These are phyloP conservation scores for Scleropages formosus DNA, from an alignment of 2,797 vertebrate species.

Conservation along the genomic window DNA sequence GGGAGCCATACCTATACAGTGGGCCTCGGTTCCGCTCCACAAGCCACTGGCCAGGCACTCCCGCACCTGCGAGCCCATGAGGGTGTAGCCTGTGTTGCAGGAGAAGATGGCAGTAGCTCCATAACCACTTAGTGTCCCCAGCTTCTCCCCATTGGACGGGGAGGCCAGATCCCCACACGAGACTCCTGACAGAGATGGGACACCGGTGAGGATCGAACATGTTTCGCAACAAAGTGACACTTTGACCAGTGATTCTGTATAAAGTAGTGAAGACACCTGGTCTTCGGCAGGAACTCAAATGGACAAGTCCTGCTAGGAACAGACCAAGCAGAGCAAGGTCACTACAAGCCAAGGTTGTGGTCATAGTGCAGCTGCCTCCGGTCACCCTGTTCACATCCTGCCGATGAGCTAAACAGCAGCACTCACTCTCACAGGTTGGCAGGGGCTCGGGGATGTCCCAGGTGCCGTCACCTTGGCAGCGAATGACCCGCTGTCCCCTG, in stretches of 20 bases:
- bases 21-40: conserved; percentile 92
- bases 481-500: conserved; percentile 86
- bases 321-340: too few relatives aligned
- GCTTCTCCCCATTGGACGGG: conserved; percentile 92
- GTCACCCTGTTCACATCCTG: neutral
- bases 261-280: too few relatives aligned
- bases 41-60: conserved; percentile 97
- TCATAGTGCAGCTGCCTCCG: too few relatives aligned
- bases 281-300: too few relatives aligned
- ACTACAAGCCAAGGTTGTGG: too few relatives aligned
- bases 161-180: conserved; percentile 91
- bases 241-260: too few relatives aligned
- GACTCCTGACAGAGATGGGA: conserved; percentile 74
- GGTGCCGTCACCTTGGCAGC: conserved; percentile 83
- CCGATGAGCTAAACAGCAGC: neutral
- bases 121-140: conserved; percentile 87
- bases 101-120: conserved; percentile 98
- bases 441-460: conserved; percentile 88
- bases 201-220: too few relatives aligned
- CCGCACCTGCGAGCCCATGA: conserved; percentile 90
- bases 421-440: conserved; percentile 89
- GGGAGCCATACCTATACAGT: conserved; percentile 77
- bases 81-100: conserved; percentile 93
- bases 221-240: too few relatives aligned
- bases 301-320: too few relatives aligned